phyloP scores from a whole-genome alignment of 2,797 vertebrate genomes.

The Xerus rutilus region DNA sequence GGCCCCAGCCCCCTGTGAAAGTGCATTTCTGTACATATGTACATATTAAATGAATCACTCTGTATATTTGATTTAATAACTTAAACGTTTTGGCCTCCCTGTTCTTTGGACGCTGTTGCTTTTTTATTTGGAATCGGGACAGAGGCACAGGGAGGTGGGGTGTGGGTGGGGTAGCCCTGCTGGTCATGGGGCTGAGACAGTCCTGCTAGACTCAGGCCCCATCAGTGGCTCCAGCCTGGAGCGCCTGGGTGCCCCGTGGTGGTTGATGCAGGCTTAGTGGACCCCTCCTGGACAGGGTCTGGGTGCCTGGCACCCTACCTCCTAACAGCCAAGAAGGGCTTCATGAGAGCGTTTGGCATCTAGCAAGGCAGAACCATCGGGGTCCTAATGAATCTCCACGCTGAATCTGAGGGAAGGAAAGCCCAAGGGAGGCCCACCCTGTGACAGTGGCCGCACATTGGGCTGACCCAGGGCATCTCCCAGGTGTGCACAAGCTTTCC shows the following conservation, averaged over 20 bases:
- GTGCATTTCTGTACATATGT: constrained; percentile 96
- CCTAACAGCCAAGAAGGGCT: too few relatives aligned
- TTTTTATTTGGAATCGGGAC: constrained; percentile 90
- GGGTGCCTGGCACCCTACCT: rapidly evolving
- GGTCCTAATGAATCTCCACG: background rate
- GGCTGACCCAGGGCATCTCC: background rate
- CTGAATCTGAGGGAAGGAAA: background rate
- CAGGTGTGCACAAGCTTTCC: rapidly evolving
- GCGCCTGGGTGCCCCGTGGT: rapidly evolving
- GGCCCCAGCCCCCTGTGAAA: constrained; percentile 92
- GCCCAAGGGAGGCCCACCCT: too few relatives aligned
- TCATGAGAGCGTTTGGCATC: rapidly evolving
- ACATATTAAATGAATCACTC: constrained; percentile 98
- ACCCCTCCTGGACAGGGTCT: rapidly evolving
- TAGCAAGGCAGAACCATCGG: rapidly evolving
- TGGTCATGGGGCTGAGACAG: background rate
- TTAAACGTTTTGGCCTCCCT: constrained; percentile 93
- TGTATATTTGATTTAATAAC: constrained; percentile 99
- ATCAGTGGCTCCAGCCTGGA: rapidly evolving
- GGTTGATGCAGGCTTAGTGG: rapidly evolving
- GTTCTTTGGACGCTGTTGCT: constrained; percentile 95
- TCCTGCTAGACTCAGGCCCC: background rate
- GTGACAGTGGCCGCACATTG: too few relatives aligned
- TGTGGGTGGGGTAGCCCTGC: rapidly evolving
- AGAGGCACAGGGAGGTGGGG: rapidly evolving